Evolutionary conservation across 2,797 vertebrate species (phyloP).

Genomic region (Siniperca scherzeri): DNA sequence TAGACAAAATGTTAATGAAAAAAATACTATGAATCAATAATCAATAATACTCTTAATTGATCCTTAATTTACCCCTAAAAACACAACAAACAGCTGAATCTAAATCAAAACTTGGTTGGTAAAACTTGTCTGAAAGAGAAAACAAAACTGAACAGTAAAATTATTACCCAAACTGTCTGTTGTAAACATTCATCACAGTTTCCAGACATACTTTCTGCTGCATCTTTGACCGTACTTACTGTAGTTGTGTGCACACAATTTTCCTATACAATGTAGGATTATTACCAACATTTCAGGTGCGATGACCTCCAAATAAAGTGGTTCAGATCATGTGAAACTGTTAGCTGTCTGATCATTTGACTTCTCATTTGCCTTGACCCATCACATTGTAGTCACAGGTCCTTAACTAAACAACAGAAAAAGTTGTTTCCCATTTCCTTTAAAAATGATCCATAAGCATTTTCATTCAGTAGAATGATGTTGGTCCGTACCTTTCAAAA

Average conservation of each 20-base stretch:
- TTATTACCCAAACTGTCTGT: neutral
- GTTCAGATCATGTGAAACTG: neutral
- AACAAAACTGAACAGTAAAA: neutral
- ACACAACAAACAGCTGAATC: neutral
- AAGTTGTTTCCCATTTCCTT: neutral
- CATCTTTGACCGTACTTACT: neutral
- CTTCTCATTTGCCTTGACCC: neutral
- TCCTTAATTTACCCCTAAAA: neutral
- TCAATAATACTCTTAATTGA: neutral
- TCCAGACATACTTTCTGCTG: neutral
- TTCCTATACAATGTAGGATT: neutral
- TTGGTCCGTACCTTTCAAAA: neutral
- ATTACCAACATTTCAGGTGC: neutral
- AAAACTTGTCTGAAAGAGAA: neutral
- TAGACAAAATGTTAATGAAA: neutral
- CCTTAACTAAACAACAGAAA: neutral
- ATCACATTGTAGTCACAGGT: neutral
- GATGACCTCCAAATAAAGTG: neutral
- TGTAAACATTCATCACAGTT: neutral
- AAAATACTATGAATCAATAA: neutral
- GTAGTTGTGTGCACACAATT: too few species aligned
- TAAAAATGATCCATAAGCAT: neutral
- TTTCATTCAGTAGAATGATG: neutral
- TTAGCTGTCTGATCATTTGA: neutral
- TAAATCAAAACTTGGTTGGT: neutral